These are phyloP conservation scores for Drosophila tropicalis DNA, from an alignment of 1,140 invertebrate species.

Conservation along the genomic window DNA sequence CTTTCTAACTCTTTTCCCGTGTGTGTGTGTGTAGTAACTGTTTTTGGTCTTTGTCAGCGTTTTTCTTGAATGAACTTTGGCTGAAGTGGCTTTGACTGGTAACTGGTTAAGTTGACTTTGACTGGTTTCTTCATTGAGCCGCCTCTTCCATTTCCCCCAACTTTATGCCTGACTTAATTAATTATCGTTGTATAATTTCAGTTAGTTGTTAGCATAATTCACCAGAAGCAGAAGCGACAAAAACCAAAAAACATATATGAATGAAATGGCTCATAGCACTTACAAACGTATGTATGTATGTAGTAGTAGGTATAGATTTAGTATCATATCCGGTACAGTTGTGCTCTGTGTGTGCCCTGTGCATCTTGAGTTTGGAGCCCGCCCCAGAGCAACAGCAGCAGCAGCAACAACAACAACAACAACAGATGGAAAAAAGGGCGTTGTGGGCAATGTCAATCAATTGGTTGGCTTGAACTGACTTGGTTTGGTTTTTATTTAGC, in stretches of 20 bases:
- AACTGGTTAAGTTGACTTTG: too few species aligned
- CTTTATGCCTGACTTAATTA: conserved; percentile 66
- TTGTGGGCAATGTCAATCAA: conserved; percentile 80
- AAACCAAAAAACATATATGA: conserved; percentile 26
- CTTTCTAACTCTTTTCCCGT: not conserved
- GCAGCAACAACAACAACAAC: conserved; percentile 16
- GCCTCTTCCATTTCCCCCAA: conserved; percentile 14
- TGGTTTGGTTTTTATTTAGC: conserved; percentile 35
- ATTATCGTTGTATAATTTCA: conserved; percentile 80
- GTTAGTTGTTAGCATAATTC: conserved; percentile 64
- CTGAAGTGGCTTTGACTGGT: conserved; percentile 16
- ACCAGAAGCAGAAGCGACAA: conserved; percentile 52
- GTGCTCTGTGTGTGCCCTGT: conserved; percentile 12
- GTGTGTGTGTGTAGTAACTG: conserved; percentile 47
- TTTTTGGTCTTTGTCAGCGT: conserved; percentile 65
- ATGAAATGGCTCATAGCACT: conserved; percentile 59
- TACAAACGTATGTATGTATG: too few species aligned
- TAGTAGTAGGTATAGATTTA: too few species aligned
- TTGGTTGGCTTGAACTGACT: conserved; percentile 58
- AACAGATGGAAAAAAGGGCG: conserved; percentile 59
- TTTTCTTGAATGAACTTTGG: conserved; percentile 74
- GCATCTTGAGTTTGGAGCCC: conserved; percentile 22
- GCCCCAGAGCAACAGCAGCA: conserved; percentile 33
- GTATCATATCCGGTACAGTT: conserved; percentile 76
- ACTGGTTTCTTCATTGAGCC: too few species aligned